Evolutionary conservation across 2,888 invertebrate genomes (phyloP).

Genomic region (Epirrhoe tristata): DNA sequence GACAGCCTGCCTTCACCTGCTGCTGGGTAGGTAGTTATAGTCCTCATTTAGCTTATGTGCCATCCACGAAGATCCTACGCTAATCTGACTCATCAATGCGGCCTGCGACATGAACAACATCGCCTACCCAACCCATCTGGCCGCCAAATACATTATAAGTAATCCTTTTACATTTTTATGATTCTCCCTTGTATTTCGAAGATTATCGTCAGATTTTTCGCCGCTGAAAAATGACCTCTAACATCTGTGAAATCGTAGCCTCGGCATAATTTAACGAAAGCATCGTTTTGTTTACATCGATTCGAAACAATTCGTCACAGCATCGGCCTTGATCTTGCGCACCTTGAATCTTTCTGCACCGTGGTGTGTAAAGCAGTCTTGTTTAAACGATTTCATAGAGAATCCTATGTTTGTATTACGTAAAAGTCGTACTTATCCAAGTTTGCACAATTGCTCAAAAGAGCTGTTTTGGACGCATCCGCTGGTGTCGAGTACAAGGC

Average conservation of each 20-base stretch:
- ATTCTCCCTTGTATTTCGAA: too few relatives aligned
- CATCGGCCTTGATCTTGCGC: conserved; percentile 28
- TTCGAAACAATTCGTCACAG: conserved; percentile 16
- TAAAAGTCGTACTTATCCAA: conserved; percentile 31
- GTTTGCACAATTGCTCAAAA: conserved; percentile 40
- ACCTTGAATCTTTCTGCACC: conserved; percentile 18
- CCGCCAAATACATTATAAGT: too few relatives aligned
- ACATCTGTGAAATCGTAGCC: conserved; percentile 18
- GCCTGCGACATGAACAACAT: too few relatives aligned
- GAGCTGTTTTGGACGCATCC: conserved; percentile 22
- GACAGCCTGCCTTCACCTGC: too few relatives aligned
- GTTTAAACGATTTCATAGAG: conserved; percentile 4
- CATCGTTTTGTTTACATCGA: conserved; percentile 23
- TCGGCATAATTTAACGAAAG: conserved; percentile 21
- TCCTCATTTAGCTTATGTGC: too few relatives aligned
- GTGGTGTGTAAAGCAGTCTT: neutral
- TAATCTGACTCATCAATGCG: too few relatives aligned
- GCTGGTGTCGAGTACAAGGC: conserved; percentile 24
- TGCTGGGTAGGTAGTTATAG: too few relatives aligned
- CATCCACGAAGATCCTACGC: too few relatives aligned
- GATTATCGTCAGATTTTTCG: too few relatives aligned
- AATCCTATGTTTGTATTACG: conserved; percentile 5
- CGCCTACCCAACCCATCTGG: too few relatives aligned
- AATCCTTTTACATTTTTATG: too few relatives aligned
- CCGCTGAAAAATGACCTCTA: conserved; percentile 2